A percentile compares a stretch with the other conserved stretches of the same genome.
Conservation (phyloP, 2,113 vertebrate species). For the Propithecus coquereli region DNA sequence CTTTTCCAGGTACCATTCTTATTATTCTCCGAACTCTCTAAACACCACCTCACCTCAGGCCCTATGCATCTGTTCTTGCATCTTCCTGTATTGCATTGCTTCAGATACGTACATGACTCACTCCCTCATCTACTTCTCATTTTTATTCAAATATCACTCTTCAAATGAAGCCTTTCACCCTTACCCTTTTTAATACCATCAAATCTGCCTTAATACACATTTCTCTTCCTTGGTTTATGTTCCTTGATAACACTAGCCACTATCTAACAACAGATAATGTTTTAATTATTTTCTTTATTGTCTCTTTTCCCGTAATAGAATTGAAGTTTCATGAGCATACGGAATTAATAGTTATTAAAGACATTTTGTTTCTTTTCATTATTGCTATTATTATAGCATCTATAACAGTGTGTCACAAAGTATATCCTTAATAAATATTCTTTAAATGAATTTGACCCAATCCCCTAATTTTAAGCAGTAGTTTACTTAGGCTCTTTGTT, state of each 20-base stretch:
- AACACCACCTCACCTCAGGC: not conserved
- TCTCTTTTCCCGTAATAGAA: not conserved
- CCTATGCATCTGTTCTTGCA: not conserved
- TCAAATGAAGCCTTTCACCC: not conserved
- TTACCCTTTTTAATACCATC: not conserved
- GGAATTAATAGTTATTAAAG: not conserved
- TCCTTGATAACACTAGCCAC: not conserved
- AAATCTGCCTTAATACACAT: not conserved
- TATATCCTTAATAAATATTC: not conserved
- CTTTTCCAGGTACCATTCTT: not conserved
- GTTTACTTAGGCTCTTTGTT: not conserved
- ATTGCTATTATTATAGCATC: not conserved
- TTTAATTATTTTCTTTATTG: slow-evolving; percentile 7
- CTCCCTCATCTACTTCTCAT: not conserved
- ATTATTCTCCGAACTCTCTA: not conserved
- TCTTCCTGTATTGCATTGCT: not conserved
- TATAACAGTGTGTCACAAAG: not conserved
- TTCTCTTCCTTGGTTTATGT: not conserved
- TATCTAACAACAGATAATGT: not conserved
- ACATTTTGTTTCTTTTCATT: not conserved
- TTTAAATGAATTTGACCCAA: not conserved
- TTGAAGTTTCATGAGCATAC: not conserved
- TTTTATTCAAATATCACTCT: not conserved
- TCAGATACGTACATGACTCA: not conserved
- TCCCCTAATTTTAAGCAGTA: not conserved